These are phyloP conservation scores for Larimichthys polyactis DNA, from an alignment of 2,113 vertebrate species.

Conservation along the genomic window DNA sequence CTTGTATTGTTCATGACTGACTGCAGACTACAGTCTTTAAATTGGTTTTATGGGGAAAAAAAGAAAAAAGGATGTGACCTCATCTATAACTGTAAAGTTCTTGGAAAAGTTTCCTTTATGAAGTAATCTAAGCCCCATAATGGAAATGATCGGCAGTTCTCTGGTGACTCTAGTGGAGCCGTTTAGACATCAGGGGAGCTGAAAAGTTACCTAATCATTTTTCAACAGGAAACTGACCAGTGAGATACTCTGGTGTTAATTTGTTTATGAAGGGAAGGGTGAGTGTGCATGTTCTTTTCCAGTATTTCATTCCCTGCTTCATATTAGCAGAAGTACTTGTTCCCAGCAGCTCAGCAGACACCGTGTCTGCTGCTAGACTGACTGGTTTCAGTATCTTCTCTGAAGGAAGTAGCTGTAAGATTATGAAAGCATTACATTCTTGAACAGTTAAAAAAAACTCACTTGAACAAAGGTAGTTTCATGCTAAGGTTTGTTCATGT, in stretches of 20 bases:
- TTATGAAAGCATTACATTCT: background rate
- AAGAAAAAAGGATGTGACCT: slow-evolving; percentile 43
- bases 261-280: slow-evolving; percentile 15
- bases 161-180: slow-evolving; percentile 21
- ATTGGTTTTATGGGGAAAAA: slow-evolving; percentile 24
- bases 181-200: background rate
- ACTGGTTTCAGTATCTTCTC: background rate
- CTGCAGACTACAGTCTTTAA: slow-evolving; percentile 30
- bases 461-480: background rate
- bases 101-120: slow-evolving; percentile 57
- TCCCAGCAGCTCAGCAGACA: background rate
- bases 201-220: slow-evolving; percentile 39
- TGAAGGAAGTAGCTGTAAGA: background rate
- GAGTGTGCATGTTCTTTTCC: background rate
- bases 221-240: background rate
- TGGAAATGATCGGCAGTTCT: slow-evolving; percentile 28
- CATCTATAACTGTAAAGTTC: slow-evolving; percentile 23
- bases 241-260: slow-evolving; percentile 27
- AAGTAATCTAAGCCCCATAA: slow-evolving; percentile 32
- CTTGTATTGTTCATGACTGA: slow-evolving; percentile 35
- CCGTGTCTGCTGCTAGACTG: background rate
- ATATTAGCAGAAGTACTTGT: background rate
- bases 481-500: background rate
- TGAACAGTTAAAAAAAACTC: background rate
- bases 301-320: background rate